Percentiles rank a stretch among this genome's conserved stretches.
Conservation (phyloP, 2,888 invertebrate genomes). For the Torymus auratus region DNA sequence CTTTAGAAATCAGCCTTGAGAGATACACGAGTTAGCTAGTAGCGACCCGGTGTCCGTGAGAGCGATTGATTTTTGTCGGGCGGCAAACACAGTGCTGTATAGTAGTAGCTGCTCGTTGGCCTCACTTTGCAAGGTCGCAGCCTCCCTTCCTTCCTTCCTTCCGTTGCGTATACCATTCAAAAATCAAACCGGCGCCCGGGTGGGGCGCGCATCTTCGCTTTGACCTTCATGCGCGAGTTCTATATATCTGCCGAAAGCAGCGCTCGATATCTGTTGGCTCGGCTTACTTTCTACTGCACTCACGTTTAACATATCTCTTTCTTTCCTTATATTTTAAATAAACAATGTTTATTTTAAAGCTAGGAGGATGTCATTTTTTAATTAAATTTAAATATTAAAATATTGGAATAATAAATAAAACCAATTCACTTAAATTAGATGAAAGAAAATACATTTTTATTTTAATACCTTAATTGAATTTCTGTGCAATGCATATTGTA, state of each 20-base stretch:
- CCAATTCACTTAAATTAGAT: no score
- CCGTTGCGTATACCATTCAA: constrained; percentile 17
- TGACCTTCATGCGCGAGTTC: constrained; percentile 18
- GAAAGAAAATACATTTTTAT: no score
- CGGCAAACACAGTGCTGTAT: neutral
- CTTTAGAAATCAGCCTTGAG: constrained; percentile 40
- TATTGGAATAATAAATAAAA: no score
- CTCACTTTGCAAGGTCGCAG: constrained; percentile 27
- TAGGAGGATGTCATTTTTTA: no score
- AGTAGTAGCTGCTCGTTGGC: constrained; percentile 1
- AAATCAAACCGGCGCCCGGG: constrained; percentile 6
- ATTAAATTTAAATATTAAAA: no score
- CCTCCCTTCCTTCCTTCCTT: constrained; percentile 32
- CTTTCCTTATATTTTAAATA: no score
- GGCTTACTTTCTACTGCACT: no score
- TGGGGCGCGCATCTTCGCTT: neutral
- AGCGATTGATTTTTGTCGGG: constrained; percentile 51
- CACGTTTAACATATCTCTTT: no score
- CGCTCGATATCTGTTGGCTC: no score
- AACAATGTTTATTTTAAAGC: no score
- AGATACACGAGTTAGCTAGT: neutral
- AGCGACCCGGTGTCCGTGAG: constrained; percentile 6
- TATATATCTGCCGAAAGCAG: neutral
- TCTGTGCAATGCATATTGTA: no score
- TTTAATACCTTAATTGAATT: no score